phyloP scores from a whole-genome alignment of 2,797 vertebrate genomes.

The Xenentodon cancila region DNA sequence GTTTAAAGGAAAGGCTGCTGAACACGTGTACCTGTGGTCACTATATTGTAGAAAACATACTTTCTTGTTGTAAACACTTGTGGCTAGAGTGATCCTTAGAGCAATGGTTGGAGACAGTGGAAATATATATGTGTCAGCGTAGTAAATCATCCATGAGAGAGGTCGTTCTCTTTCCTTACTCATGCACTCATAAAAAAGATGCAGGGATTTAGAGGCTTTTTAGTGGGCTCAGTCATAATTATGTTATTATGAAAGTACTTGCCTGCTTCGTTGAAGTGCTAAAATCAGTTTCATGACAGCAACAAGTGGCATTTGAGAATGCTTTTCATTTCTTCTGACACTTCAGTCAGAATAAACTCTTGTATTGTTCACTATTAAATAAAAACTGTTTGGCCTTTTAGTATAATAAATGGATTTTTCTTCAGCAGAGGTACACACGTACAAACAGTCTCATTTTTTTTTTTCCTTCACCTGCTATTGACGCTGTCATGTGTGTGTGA shows the following conservation, averaged over 20 bases:
- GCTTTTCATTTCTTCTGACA: slow-evolving; percentile 15
- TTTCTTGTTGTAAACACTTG: slow-evolving; percentile 32
- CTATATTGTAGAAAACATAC: slow-evolving; percentile 13
- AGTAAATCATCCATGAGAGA: slow-evolving; percentile 21
- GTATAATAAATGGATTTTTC: slow-evolving; percentile 15
- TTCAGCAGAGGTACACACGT: slow-evolving; percentile 3
- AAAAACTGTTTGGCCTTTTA: slow-evolving; percentile 22
- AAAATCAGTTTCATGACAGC: slow-evolving; percentile 26
- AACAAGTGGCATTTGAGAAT: slow-evolving; percentile 15
- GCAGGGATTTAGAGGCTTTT: slow-evolving; percentile 7
- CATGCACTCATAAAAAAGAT: slow-evolving; percentile 1
- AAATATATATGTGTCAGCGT: not conserved
- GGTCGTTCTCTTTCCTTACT: slow-evolving; percentile 10
- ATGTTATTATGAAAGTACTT: slow-evolving; percentile 28
- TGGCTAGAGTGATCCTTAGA: slow-evolving; percentile 2
- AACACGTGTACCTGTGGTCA: slow-evolving; percentile 58
- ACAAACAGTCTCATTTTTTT: slow-evolving; percentile 15
- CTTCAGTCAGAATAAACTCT: slow-evolving; percentile 8
- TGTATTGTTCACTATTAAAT: slow-evolving; percentile 2
- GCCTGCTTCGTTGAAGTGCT: slow-evolving; percentile 24
- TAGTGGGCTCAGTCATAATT: slow-evolving; percentile 30
- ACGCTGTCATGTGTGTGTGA: slow-evolving; percentile 14
- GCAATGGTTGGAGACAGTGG: not conserved
- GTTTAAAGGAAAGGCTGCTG: slow-evolving; percentile 44
- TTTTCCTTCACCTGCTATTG: slow-evolving; percentile 17